A percentile compares a stretch with the other conserved stretches of the same genome.
These are phyloP conservation scores for Globicephala melas DNA, from an alignment of 2,113 vertebrate species.

Conservation along the genomic window DNA sequence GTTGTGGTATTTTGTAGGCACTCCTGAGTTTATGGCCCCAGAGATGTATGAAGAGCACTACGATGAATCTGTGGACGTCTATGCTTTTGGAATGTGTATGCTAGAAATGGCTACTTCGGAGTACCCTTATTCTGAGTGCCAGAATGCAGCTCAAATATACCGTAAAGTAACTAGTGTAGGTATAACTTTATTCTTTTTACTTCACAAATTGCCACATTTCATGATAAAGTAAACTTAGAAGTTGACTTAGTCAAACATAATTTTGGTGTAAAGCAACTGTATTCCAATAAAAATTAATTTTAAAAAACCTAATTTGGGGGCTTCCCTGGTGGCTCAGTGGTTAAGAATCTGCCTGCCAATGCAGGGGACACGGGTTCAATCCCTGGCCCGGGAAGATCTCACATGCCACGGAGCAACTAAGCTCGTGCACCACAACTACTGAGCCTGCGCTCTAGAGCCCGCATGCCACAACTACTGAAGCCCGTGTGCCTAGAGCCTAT, in stretches of 20 bases:
- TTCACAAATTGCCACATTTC: constrained; percentile 33
- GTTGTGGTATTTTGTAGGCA: constrained; percentile 82
- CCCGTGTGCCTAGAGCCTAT: too few species aligned
- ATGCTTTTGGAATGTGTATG: constrained; percentile 98
- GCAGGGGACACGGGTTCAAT: too few species aligned
- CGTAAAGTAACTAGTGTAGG: constrained; percentile 98
- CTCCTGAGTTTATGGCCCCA: constrained; percentile 96
- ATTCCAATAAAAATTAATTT: too few species aligned
- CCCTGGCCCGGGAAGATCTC: too few species aligned
- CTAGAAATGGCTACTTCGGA: constrained; percentile 96
- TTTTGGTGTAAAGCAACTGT: neutral
- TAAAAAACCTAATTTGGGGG: too few species aligned
- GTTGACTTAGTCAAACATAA: constrained; percentile 2
- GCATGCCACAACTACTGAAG: too few species aligned
- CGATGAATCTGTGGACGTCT: constrained; percentile 94
- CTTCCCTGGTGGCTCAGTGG: too few species aligned
- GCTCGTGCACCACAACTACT: too few species aligned
- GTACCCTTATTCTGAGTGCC: constrained; percentile 95
- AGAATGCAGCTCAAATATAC: constrained; percentile 96
- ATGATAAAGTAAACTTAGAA: constrained; percentile 34
- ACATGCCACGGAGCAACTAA: too few species aligned
- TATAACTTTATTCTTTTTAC: constrained; percentile 67
- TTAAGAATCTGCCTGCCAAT: too few species aligned
- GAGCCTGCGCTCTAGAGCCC: too few species aligned
- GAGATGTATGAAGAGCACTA: constrained; percentile 98